Base-by-base conservation (phyloP, 2,888 invertebrate genomes). In the Quadroppia sp. region DNA sequence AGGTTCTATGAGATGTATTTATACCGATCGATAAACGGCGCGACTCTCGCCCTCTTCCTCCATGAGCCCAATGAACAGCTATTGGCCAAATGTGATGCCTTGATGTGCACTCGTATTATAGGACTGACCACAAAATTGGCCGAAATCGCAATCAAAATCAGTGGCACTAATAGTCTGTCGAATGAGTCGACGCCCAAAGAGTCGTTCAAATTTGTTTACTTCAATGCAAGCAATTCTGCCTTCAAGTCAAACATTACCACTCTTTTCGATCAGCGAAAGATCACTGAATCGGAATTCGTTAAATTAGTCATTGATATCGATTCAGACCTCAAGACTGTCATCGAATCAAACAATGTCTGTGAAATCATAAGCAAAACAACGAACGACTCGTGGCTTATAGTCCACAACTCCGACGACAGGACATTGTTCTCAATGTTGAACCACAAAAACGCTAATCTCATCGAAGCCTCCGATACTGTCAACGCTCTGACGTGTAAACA, bases 361-460 rank as follows among this genome's bases (percentile, higher is more conserved):
- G 75, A 75, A 69, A 36, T 75, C 40, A 56, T 75, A 28, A 74
- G 74, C 30, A 75, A 75, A 53, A 75, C 70, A 25, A 75, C 71
- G 11, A 74, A 64, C 64, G 75, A 75, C 28, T 56, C 75, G 23
- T 75, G 75, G 75, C 50, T 75, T 45, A 74, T 75, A 6, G 56
- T 69, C 15, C 56, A 70, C 42, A 20, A 72, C 30, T 50, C 69
- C 0, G 74, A 74, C 50, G 20, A 32, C 30, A 56, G 74, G 32
- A 71, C 75, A 7, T 23, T 75, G 6, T 75, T 71, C 23, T 75
- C 74, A 3, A 59, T 74, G 32, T 42, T 75, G 9, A 74, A 75
- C 36, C 74, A 75, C 50, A 75, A 75, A 53, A 75, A 75, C 32
- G 75, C 72, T 23, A 75, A 74, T 45, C 30, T 75, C 7, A 73